Conservation (phyloP, 2,888 invertebrate species). For the Hipparchia semele region DNA sequence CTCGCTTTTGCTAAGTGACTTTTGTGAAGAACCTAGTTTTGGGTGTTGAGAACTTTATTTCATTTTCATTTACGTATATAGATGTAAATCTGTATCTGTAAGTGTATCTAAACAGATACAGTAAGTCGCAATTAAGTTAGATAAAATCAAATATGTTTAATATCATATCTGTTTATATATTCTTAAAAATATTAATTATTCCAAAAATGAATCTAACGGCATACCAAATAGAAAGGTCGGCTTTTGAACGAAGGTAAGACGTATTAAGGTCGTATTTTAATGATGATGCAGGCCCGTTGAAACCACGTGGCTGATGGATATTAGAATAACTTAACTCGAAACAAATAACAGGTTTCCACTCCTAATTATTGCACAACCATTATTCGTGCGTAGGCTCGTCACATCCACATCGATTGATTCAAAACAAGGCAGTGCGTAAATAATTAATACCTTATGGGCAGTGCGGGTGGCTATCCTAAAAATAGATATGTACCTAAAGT, state of each 20-base stretch:
- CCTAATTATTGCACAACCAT: constrained; percentile 2
- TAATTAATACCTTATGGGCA: not conserved
- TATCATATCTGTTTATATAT: no score
- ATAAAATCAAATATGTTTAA: no score
- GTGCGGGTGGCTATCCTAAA: not conserved
- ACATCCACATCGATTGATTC: no score
- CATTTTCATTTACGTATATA: no score
- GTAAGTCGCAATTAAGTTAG: no score
- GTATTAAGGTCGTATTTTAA: not conserved
- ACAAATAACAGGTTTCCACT: not conserved
- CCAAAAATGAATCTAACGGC: not conserved
- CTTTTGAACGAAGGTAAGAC: not conserved
- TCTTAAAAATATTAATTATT: not conserved
- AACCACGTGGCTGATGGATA: not conserved
- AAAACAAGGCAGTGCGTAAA: not conserved
- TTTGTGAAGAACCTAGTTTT: no score
- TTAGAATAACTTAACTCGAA: constrained; percentile 3
- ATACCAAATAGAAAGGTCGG: not conserved
- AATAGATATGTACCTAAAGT: no score
- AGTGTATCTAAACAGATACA: no score
- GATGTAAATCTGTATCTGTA: no score
- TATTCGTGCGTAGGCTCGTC: not conserved
- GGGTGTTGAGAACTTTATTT: no score
- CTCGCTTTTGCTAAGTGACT: no score
- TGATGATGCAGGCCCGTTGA: no score